Evolutionary conservation across 2,113 vertebrate species (phyloP), one percentile per base, ranked within the genome.

Genomic region (Indicator maculatus): DNA sequence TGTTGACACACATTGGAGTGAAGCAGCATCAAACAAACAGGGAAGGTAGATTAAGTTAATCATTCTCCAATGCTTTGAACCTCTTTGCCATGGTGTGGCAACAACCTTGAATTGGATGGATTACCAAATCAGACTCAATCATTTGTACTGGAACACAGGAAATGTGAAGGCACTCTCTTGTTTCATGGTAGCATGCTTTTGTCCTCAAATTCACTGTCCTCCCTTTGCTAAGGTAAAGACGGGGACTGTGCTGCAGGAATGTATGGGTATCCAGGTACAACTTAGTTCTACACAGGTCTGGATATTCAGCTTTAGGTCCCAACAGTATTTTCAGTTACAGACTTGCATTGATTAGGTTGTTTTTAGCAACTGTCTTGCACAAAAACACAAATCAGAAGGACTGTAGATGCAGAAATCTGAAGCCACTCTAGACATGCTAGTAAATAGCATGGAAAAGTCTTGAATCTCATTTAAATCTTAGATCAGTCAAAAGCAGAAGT

Each of bases 21-120:
- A 96, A 83, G 85, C 19, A 14, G 91, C 70, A 74, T 89, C 94
- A 70, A 96, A 79, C 95, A 97, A 95, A 96, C 33, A 87, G 92
- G 90, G 74, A 52, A 58, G 71, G 63, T 26, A 16, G 70, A 45
- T 64, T 45, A 45, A 84, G 97, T 98, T 98, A 98, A 98, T 98
- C 3, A 98, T 98, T 98, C 44, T 84, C 97, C 55, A 1, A 0
- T 53, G 50, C n/a, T 64, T 26, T 75, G 81, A 24, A 39, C 52
- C 67, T 87, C 64, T 65, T 52, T 83, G 52, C 45, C 1, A 0
- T 39, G 28, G 9, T 39, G 56, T 78, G 84, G 41, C 66, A 98
- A 95, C 86, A 97, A 97, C 97, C 97, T 96, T 89, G 90, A 95
- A 71, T 78, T 36, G 67, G 59, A 50, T 27, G 59, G 89, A 95